These are phyloP conservation scores for Bufo bufo DNA, from an alignment of 2,113 vertebrate genomes.

Conservation along the genomic window DNA sequence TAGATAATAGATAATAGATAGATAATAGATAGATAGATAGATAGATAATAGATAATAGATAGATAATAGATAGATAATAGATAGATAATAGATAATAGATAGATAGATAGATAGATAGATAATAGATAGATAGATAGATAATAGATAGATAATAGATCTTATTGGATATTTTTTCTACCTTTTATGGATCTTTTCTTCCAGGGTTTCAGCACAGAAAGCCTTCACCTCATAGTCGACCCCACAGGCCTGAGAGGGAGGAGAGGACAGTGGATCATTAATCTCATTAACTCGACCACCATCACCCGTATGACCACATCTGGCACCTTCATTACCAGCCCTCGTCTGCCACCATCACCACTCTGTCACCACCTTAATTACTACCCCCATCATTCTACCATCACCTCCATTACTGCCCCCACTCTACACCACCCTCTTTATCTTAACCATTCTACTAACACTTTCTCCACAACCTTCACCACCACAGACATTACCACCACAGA, in stretches of 20 bases:
- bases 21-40: neutral
- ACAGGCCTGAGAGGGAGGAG: conserved; percentile 79
- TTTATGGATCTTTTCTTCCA: conserved; percentile 96
- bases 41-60: neutral
- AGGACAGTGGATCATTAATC: neutral
- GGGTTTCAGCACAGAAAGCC: conserved; percentile 90
- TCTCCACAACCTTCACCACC: neutral
- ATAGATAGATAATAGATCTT: neutral
- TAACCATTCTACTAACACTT: neutral
- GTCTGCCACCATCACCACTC: neutral
- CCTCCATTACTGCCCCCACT: neutral
- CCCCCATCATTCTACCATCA: neutral
- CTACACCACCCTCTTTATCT: neutral
- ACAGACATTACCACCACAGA: neutral
- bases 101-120: neutral
- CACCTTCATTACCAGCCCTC: neutral
- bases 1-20: too few relatives aligned
- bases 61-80: neutral
- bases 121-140: neutral
- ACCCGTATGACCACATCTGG: neutral
- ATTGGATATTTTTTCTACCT: conserved; percentile 72
- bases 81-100: neutral
- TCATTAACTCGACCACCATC: neutral
- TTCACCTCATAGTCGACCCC: conserved; percentile 98
- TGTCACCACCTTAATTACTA: too few relatives aligned